Conservation (phyloP, 2,888 invertebrate species). For the Meiosimyza platycephala region DNA sequence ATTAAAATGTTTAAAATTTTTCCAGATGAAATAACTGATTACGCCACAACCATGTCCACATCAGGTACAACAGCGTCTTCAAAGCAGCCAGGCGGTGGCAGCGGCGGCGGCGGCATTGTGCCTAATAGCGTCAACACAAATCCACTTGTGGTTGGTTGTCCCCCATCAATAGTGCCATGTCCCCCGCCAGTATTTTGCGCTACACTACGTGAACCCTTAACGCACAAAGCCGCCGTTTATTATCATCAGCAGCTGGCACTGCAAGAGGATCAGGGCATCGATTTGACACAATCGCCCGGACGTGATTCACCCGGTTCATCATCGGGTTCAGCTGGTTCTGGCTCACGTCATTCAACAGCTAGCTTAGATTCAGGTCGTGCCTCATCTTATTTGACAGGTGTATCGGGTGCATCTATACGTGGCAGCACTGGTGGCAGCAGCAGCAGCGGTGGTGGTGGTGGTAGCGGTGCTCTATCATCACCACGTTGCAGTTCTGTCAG, state of each 20-base stretch:
- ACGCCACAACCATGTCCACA: conserved; percentile 48
- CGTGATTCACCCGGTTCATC: conserved; percentile 92
- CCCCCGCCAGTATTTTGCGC: conserved; percentile 78
- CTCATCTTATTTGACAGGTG: conserved; percentile 76
- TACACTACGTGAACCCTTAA: conserved; percentile 73
- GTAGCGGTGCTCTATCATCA: conserved; percentile 70
- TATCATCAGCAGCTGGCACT: conserved; percentile 85
- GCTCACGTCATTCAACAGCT: conserved; percentile 90
- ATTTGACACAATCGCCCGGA: conserved; percentile 92
- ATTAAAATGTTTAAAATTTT: conserved; percentile 5
- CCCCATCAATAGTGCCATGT: conserved; percentile 59
- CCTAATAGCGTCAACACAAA: conserved; percentile 46
- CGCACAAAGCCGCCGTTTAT: conserved; percentile 81
- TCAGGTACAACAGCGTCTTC: conserved; percentile 38
- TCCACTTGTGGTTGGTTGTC: conserved; percentile 46
- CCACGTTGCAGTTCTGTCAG: conserved; percentile 79
- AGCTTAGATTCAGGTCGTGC: conserved; percentile 90
- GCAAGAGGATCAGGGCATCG: conserved; percentile 89
- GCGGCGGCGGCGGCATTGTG: conserved; percentile 29
- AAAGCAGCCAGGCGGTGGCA: conserved; percentile 68
- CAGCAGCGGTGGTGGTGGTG: conserved; percentile 49
- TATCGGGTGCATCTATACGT: conserved; percentile 66
- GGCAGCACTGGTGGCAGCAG: conserved; percentile 52
- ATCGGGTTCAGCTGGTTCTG: conserved; percentile 87
- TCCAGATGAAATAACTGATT: conserved; percentile 75